Evolutionary conservation across 1,140 invertebrate species (phyloP).

Genomic region (Tetraneura akinire): DNA sequence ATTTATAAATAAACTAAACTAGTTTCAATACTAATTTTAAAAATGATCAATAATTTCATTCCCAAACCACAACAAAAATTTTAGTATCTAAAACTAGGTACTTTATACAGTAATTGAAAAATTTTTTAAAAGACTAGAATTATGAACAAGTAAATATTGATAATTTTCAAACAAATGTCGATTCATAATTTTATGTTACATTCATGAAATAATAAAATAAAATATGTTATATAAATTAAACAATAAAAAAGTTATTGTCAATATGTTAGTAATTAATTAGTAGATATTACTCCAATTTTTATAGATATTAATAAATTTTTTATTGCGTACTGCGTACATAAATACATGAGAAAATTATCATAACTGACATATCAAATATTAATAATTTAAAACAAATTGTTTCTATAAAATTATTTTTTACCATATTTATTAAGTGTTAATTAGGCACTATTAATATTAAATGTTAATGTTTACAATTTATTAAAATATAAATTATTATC

Average conservation of each 20-base stretch:
- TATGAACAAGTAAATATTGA: constrained; percentile 27
- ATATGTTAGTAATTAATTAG: constrained; percentile 26
- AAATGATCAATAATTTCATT: constrained; percentile 3
- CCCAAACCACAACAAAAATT: background rate
- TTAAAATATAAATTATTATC: background rate
- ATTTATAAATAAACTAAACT: background rate
- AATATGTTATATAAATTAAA: constrained; percentile 3
- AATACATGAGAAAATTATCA: background rate
- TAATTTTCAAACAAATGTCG: constrained; percentile 13
- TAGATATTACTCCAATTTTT: background rate
- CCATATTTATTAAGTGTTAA: background rate
- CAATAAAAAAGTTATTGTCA: constrained; percentile 22
- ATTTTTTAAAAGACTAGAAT: constrained; percentile 32
- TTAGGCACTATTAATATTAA: background rate
- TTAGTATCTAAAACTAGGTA: background rate
- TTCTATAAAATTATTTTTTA: background rate
- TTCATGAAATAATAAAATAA: background rate
- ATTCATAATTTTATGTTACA: background rate
- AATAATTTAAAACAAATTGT: background rate
- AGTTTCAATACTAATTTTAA: background rate
- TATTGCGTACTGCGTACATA: background rate
- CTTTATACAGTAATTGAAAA: constrained; percentile 26
- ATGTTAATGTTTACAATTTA: background rate
- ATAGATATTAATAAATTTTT: background rate
- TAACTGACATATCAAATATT: background rate